Conservation (phyloP, 2,113 vertebrate species). For the Lathamus discolor region DNA sequence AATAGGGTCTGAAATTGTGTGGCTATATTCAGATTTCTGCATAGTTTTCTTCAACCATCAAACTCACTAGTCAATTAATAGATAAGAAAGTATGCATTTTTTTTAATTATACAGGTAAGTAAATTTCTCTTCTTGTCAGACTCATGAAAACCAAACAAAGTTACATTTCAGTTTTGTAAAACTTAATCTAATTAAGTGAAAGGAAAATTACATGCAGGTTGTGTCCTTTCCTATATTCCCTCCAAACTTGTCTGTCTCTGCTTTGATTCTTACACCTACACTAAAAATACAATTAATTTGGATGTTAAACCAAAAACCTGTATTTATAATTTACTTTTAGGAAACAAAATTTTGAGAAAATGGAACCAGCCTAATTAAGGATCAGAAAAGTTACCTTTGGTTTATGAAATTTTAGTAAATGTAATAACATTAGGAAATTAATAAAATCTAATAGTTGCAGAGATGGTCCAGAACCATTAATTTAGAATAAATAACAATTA, state of each 20-base stretch:
- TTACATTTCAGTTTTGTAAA: neutral
- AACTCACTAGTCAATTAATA: neutral
- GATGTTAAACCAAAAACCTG: rapidly evolving
- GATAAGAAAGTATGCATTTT: neutral
- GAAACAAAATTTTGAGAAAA: neutral
- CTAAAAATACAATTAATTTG: neutral
- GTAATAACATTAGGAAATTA: neutral
- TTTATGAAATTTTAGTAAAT: neutral
- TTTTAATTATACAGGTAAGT: neutral
- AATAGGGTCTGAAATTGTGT: neutral
- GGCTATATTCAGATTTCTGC: neutral
- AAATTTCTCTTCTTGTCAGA: neutral
- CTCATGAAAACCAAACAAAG: neutral
- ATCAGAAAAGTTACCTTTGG: neutral
- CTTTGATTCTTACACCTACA: neutral
- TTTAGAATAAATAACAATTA: neutral
- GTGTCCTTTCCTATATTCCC: neutral
- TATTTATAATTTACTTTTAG: neutral
- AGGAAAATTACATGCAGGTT: neutral
- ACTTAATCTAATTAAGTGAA: neutral
- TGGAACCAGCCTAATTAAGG: neutral
- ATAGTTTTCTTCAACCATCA: neutral
- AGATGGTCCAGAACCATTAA: neutral
- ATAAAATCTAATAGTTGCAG: neutral
- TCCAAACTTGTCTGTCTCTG: neutral